Evolutionary conservation across 92 coral and sea anemone genomes (phyloP).

Genomic region (Nematostella vectensis): DNA sequence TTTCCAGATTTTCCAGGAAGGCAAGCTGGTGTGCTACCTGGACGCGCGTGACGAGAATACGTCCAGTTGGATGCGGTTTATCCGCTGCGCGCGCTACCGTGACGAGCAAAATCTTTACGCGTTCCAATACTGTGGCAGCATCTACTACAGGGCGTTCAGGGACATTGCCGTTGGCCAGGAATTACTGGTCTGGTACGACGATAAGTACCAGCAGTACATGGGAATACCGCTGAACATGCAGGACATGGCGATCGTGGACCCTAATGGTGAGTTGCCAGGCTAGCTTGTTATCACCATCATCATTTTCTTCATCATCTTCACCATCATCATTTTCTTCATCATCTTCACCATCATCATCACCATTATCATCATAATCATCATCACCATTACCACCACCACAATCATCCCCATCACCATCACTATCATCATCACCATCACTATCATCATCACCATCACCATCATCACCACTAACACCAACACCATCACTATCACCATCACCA

Average conservation of each 20-base stretch:
- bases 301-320: background rate
- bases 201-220: slow-evolving; percentile 92
- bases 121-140: slow-evolving; percentile 93
- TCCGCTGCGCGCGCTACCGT: slow-evolving; percentile 78
- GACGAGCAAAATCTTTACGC: slow-evolving; percentile 92
- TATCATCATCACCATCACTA: slow-evolving; percentile 4
- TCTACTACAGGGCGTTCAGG: slow-evolving; percentile 94
- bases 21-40: slow-evolving; percentile 77
- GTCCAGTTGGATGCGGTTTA: slow-evolving; percentile 93
- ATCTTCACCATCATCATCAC: too few species aligned
- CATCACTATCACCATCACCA: slow-evolving; percentile 4
- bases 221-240: slow-evolving; percentile 90
- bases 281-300: too few species aligned
- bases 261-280: slow-evolving; percentile 87
- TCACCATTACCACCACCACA: too few species aligned
- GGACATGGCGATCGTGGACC: slow-evolving; percentile 85
- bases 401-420: too few species aligned
- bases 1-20: slow-evolving; percentile 83
- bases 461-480: background rate
- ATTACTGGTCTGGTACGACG: slow-evolving; percentile 95
- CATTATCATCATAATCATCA: too few species aligned
- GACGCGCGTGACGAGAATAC: slow-evolving; percentile 97
- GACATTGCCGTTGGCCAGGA: slow-evolving; percentile 85
- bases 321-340: too few species aligned
- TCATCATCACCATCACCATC: slow-evolving; percentile 4